Evolutionary conservation across 2,113 vertebrate species (phyloP).

Genomic region (Saguinus imperator): DNA sequence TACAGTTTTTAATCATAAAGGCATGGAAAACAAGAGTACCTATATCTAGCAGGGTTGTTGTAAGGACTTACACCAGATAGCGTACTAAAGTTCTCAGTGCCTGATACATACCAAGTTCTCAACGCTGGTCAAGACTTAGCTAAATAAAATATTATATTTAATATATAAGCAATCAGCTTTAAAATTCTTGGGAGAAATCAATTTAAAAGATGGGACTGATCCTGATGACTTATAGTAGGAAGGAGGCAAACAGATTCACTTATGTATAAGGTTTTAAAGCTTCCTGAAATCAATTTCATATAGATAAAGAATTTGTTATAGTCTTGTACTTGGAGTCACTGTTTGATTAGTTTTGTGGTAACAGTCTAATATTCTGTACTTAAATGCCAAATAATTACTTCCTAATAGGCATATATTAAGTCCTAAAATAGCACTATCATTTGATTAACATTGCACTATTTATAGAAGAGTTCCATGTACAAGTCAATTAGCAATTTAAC

Average conservation of each 20-base stretch:
- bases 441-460: constrained; percentile 9
- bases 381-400: constrained; percentile 34
- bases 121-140: neutral
- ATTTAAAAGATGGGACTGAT: neutral
- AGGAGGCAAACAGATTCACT: neutral
- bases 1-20: neutral
- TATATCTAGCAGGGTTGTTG: neutral
- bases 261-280: neutral
- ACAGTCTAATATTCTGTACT: constrained; percentile 24
- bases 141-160: constrained; percentile 7
- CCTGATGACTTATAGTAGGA: neutral
- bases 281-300: neutral
- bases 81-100: neutral
- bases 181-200: neutral
- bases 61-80: neutral
- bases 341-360: constrained; percentile 11
- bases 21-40: neutral
- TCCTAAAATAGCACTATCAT: neutral
- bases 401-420: neutral
- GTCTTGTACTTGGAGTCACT: neutral
- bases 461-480: constrained; percentile 5
- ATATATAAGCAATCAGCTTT: neutral
- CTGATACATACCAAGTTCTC: neutral
- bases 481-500: constrained; percentile 15
- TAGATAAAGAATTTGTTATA: neutral